A percentile compares a stretch with the other conserved stretches of the same genome.
These are phyloP conservation scores for Columbina picui DNA, from an alignment of 2,113 vertebrate genomes.

Conservation along the genomic window DNA sequence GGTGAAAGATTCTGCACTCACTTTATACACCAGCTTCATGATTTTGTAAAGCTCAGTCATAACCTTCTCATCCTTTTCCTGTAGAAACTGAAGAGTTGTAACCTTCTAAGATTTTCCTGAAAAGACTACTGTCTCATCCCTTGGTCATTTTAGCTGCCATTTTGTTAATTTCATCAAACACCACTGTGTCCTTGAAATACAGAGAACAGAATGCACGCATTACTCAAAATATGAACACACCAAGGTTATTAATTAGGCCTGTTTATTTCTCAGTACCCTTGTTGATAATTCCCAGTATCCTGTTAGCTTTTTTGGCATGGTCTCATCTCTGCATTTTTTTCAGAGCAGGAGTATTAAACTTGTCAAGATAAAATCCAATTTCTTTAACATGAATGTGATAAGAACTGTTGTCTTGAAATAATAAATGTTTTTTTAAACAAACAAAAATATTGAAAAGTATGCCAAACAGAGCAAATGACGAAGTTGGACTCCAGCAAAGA, in stretches of 20 bases:
- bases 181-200: background rate
- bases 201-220: background rate
- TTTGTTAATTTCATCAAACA: background rate
- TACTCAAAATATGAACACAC: fast-evolving
- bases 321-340: background rate
- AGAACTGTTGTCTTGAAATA: background rate
- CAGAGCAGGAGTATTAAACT: background rate
- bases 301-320: background rate
- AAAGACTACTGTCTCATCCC: background rate
- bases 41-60: background rate
- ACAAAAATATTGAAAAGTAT: background rate
- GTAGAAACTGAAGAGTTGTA: background rate
- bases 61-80: background rate
- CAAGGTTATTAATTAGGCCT: background rate
- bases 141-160: background rate
- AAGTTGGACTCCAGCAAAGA: background rate
- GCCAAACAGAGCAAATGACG: background rate
- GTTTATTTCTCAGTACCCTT: background rate
- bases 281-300: no score
- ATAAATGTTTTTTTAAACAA: background rate
- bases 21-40: background rate
- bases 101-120: background rate
- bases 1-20: background rate
- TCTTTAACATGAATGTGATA: background rate
- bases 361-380: background rate